These are phyloP conservation scores for Steinernema khuongi DNA, from an alignment of 1,140 invertebrate species.

Conservation along the genomic window DNA sequence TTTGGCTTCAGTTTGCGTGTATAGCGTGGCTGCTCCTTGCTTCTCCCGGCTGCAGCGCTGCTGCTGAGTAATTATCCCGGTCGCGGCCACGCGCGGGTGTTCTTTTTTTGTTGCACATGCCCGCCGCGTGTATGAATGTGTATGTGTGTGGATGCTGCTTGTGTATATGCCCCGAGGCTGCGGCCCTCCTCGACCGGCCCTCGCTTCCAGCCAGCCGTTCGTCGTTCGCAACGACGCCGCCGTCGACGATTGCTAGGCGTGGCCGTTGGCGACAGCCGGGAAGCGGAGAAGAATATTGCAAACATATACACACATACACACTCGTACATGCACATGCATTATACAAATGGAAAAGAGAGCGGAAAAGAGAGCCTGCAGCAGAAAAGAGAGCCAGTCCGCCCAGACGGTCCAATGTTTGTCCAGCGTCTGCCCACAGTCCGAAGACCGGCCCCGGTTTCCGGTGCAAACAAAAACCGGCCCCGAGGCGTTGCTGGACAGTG, in stretches of 20 bases:
- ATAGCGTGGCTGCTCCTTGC: constrained; percentile 9
- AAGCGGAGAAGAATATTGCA: constrained; percentile 13
- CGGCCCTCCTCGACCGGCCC: not conserved
- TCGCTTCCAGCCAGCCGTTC: constrained; percentile 6
- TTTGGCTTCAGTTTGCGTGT: not conserved
- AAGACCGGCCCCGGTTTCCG: not conserved
- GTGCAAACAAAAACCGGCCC: constrained; percentile 4
- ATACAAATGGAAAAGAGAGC: not conserved
- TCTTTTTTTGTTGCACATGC: constrained; percentile 11
- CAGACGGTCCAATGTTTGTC: not conserved
- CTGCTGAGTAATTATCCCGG: not conserved
- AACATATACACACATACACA: constrained; percentile 13
- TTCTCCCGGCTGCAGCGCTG: too few relatives aligned
- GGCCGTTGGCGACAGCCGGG: constrained; percentile 14
- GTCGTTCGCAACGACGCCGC: constrained; percentile 2
- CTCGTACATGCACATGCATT: constrained; percentile 15
- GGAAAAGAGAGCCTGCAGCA: constrained; percentile 1
- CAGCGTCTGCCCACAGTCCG: not conserved
- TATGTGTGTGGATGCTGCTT: constrained; percentile 10
- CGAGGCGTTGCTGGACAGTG: not conserved
- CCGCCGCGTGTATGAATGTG: not conserved
- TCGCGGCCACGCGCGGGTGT: not conserved
- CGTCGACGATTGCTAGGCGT: constrained; percentile 12
- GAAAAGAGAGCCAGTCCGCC: not conserved
- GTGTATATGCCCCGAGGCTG: constrained; percentile 16